Base-by-base conservation (phyloP, 2,113 vertebrate species). In the Microcebus lehilahytsara region DNA sequence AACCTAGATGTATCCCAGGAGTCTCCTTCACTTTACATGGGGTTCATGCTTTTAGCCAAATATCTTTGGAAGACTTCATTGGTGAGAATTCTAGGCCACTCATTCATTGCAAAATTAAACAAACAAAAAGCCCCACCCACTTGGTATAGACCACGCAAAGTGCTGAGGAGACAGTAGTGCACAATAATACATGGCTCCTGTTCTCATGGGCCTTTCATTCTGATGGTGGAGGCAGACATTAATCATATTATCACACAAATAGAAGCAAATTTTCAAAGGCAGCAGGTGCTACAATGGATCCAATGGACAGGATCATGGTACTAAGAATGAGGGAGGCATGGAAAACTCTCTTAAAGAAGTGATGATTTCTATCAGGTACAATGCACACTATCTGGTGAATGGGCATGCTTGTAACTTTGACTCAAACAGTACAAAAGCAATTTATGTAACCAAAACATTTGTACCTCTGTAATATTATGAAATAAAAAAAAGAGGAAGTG, bases 311-410 rank as follows among this genome's bases (percentile, higher is more conserved):
- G 30, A 42, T 81, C 58, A 69, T 74, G 46, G 37, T 87, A 78
- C 22, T 90, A 27, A 64, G 32, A 87, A 23, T 96, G 37, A 96
- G 42, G 16, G 53, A 91, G 30, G 25, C 16, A 51, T 53, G 51
- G 46, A 84, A 92, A 94, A 89, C 12, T 64, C 13, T 17, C n/a
- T 42, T 96, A 69, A 25, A 95, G 49, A 96, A 71, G 23, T 87
- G 71, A 51, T 80, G 51, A 71, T 77, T 12, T 17, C 53, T 56
- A 56, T 56, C 53, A 56, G 17, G 53, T 19, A 56, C 5, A 19
- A 56, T 56, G 53, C 53, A 56, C 53, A 19, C 17, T 56, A 56
- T 56, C 53, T 56, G 53, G 53, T 56, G 53, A 17, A 56, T 56
- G 53, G 53, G 17, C 17, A 56, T 17, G 5, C 53, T 56, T 56